Evolutionary conservation across 2,113 vertebrate species (phyloP).

Genomic region (Rostratula benghalensis): DNA sequence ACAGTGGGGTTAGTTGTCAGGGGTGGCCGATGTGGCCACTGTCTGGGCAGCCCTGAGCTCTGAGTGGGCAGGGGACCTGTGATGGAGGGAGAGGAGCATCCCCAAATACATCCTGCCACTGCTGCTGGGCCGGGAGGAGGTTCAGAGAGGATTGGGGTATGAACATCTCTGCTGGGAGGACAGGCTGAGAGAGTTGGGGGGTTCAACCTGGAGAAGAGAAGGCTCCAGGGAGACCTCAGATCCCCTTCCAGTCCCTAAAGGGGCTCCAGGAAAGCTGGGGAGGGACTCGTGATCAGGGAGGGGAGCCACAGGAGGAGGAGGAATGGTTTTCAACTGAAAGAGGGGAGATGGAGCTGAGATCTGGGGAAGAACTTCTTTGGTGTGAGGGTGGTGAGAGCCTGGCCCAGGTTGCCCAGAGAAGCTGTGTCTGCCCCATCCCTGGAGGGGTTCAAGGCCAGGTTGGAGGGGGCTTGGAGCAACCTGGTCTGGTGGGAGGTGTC

Average conservation of each 20-base stretch:
- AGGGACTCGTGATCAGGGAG: neutral
- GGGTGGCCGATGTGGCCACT: neutral
- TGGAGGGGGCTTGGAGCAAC: neutral
- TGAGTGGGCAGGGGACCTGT: neutral
- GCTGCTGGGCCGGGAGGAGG: neutral
- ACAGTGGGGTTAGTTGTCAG: no score
- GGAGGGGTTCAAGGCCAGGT: neutral
- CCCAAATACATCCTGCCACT: neutral
- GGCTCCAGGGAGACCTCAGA: neutral
- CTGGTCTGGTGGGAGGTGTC: neutral
- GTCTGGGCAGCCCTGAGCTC: neutral
- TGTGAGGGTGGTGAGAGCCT: neutral
- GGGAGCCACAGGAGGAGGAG: neutral
- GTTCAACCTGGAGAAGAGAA: neutral
- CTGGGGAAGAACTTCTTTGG: neutral
- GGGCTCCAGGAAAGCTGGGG: neutral
- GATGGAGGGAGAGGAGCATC: neutral
- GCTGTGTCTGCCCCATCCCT: neutral
- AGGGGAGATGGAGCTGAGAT: neutral
- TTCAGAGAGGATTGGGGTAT: neutral
- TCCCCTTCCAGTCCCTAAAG: neutral
- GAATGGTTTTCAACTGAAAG: neutral
- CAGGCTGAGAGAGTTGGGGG: neutral
- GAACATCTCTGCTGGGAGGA: neutral
- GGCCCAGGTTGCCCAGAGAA: neutral